Evolutionary conservation across 2,797 vertebrate genomes (phyloP).

Genomic region (Sebastes itinus): DNA sequence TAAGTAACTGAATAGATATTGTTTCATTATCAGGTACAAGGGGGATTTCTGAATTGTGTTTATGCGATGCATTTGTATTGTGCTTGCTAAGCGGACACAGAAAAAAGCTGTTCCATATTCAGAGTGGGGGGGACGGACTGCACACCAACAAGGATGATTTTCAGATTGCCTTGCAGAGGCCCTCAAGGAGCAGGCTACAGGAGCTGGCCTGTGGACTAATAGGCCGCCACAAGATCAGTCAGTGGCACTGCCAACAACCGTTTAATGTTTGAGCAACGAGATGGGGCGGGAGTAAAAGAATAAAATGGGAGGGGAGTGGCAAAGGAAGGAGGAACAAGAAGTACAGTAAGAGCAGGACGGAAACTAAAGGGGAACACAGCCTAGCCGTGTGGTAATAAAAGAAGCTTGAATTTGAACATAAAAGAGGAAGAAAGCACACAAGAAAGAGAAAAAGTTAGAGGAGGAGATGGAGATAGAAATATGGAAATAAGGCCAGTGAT

Average conservation of each 20-base stretch:
- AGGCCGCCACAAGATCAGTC: conserved; percentile 54
- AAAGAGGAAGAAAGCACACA: not conserved
- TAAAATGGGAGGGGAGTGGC: not conserved
- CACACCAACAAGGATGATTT: conserved; percentile 34
- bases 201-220: conserved; percentile 45
- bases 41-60: not conserved
- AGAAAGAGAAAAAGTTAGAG: not conserved
- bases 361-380: not conserved
- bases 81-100: conserved; percentile 31
- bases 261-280: conserved; percentile 32
- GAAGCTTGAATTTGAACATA: not conserved
- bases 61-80: conserved; percentile 20
- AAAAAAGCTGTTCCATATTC: conserved; percentile 39
- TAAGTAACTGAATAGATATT: conserved; percentile 3
- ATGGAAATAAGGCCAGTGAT: too few species aligned
- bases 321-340: not conserved
- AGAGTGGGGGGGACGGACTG: conserved; percentile 2
- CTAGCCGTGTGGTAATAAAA: not conserved
- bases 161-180: conserved; percentile 32
- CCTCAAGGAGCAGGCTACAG: conserved; percentile 3
- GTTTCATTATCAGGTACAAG: conserved; percentile 21
- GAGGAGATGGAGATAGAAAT: not conserved
- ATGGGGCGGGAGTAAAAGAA: not conserved
- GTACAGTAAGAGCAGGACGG: not conserved
- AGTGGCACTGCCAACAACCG: conserved; percentile 40